Evolutionary conservation across 2,113 vertebrate species (phyloP).

Genomic region (Neoarius graeffei): DNA sequence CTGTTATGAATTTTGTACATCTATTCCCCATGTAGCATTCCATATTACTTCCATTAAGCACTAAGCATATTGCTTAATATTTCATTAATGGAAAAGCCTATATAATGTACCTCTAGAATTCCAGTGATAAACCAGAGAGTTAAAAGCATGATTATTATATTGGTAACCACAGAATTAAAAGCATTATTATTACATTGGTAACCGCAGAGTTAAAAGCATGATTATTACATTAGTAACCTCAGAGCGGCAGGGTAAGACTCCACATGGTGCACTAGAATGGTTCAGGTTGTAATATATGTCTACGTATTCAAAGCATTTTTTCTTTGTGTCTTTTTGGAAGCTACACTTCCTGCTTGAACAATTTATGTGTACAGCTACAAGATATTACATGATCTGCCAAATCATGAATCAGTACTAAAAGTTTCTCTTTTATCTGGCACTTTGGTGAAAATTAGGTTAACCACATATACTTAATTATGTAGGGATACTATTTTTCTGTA

Average conservation of each 20-base stretch:
- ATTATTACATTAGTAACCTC: conserved; percentile 31
- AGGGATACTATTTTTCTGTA: neutral
- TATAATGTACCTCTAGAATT: conserved; percentile 21
- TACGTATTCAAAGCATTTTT: conserved; percentile 5
- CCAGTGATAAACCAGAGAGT: conserved; percentile 6
- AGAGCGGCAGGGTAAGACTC: conserved; percentile 15
- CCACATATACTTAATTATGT: neutral
- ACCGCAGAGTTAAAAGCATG: conserved; percentile 31
- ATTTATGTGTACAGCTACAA: neutral
- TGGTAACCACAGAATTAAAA: conserved; percentile 35
- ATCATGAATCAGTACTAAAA: neutral
- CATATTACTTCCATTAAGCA: conserved; percentile 7
- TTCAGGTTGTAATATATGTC: conserved; percentile 32
- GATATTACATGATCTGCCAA: neutral
- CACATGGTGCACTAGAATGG: neutral
- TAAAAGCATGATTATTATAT: conserved; percentile 36
- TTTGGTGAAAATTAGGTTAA: too few relatives aligned
- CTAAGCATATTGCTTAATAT: conserved; percentile 9
- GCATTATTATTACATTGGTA: conserved; percentile 25
- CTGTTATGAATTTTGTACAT: neutral
- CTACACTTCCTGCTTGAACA: neutral
- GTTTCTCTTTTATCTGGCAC: neutral
- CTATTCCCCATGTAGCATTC: conserved; percentile 29
- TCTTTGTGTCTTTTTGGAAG: neutral
- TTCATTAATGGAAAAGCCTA: conserved; percentile 19